phyloP scores from a whole-genome alignment of 2,797 vertebrate species.

The Hozukius guyotensis region DNA sequence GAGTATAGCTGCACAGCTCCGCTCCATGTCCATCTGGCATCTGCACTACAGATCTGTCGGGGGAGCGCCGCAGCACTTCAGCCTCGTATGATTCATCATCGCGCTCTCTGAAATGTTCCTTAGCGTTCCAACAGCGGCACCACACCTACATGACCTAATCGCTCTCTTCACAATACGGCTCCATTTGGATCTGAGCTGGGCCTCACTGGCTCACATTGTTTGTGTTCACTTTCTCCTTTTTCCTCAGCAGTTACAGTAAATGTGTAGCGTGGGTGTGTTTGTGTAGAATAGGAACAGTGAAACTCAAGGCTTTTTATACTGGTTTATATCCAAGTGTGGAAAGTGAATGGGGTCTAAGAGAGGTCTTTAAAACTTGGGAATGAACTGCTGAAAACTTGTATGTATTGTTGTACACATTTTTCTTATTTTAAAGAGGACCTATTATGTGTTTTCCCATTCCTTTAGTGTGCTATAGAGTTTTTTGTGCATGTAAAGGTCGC shows the following conservation, averaged over 20 bases:
- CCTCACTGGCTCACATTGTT: conserved; percentile 16
- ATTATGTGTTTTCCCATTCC: background rate
- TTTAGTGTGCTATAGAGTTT: background rate
- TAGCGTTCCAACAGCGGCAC: conserved; percentile 38
- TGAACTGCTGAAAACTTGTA: background rate
- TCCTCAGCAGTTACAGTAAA: conserved; percentile 17
- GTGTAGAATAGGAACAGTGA: background rate
- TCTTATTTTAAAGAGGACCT: background rate
- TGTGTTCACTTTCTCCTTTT: conserved; percentile 9
- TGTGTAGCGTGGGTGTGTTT: conserved; percentile 4
- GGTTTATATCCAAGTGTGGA: background rate
- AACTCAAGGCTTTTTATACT: background rate
- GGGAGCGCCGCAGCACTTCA: conserved; percentile 22
- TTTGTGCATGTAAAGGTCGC: too few species aligned
- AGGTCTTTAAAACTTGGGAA: background rate
- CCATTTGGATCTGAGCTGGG: background rate
- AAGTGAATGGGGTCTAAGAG: background rate
- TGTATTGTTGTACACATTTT: background rate
- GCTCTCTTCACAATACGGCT: conserved; percentile 24
- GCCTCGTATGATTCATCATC: conserved; percentile 42
- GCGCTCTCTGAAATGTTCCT: conserved; percentile 16
- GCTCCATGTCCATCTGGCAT: conserved; percentile 51
- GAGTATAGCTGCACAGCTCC: background rate
- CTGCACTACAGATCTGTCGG: conserved; percentile 25
- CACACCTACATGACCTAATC: conserved; percentile 73